Evolutionary conservation across 1,140 invertebrate species (phyloP), one percentile per base, ranked within the genome.

Genomic region (Trichonephila clavipes): DNA sequence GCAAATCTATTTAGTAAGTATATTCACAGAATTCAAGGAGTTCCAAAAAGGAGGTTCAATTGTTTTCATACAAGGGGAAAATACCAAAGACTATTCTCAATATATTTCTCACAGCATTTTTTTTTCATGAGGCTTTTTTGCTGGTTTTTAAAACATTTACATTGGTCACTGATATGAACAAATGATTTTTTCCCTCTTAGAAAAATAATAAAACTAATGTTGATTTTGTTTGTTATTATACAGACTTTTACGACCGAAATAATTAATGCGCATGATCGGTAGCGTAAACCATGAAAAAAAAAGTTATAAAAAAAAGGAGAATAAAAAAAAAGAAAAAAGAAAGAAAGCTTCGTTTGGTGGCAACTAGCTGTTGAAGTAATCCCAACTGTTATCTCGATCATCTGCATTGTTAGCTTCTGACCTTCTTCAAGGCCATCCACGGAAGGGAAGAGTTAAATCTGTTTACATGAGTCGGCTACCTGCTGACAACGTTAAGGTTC

Each of bases 321-420:
- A 66, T 12, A 7, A 7, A n/a, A 66, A 12, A 66, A n/a, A 16
- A 66, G 7, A n/a, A 66, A 24, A 28, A 28, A 28, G 28, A 28
- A n/a, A 61, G 24, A 66, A 66, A 21, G 64, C 19, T 19, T n/a
- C 64, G 24, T 19, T 24, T 24, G n/a, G n/a, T 24, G n/a, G 10
- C 24, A 24, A 69, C 8, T 69, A 69, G 21, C 66, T 69, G 66
- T 69, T 69, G 66, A 69, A 69, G 66, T n/a, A 24, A 10, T 69
- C 24, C 21, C 66, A 69, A 69, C n/a, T 24, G 66, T 69, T 69
- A 69, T 69, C 66, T 10, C 72, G 72, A 77, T 34, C 28, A 34
- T 34, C 28, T 34, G 34, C 72, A 77, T 77, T 34, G 34, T 77
- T 77, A 77, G 72, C 72, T 34, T 77, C 72, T 77, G 72, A 77